Percentiles rank a stretch among this genome's conserved stretches.
Evolutionary conservation across 2,797 vertebrate species (phyloP).

Genomic region (Leptoclinus maculatus): DNA sequence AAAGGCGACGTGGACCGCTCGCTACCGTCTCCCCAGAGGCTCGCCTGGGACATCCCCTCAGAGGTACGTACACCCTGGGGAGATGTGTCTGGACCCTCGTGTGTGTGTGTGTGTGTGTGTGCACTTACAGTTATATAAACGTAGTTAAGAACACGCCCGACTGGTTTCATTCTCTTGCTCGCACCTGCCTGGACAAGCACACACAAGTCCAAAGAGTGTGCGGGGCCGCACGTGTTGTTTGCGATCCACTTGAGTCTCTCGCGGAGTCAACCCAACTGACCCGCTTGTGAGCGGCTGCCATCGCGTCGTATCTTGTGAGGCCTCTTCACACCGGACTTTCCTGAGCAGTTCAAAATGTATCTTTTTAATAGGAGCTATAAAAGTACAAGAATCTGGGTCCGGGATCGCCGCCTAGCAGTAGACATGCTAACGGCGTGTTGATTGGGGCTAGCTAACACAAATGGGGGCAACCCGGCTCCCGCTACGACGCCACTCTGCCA

Average conservation of each 20-base stretch:
- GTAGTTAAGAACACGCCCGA: not conserved
- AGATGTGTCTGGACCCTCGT: not conserved
- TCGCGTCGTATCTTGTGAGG: no score
- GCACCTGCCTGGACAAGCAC: not conserved
- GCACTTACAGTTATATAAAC: not conserved
- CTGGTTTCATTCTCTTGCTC: not conserved
- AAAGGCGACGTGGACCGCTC: constrained; percentile 83
- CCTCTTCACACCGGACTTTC: no score
- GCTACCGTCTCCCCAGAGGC: constrained; percentile 84
- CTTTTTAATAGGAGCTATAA: no score
- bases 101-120: not conserved
- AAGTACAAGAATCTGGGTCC: no score
- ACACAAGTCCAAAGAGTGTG: not conserved
- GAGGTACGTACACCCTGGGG: constrained; percentile 77
- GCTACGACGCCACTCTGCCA: no score
- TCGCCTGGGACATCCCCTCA: constrained; percentile 87
- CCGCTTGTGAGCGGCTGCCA: no score
- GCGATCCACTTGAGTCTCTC: not conserved
- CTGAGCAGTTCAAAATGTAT: no score
- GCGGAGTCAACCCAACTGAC: no score
- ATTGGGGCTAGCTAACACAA: no score
- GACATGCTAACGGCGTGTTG: no score
- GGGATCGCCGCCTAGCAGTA: no score
- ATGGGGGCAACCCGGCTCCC: no score
- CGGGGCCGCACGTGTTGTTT: not conserved